These are phyloP conservation scores for Polyommatus iphigenia DNA, from an alignment of 2,888 invertebrate genomes.

Conservation along the genomic window DNA sequence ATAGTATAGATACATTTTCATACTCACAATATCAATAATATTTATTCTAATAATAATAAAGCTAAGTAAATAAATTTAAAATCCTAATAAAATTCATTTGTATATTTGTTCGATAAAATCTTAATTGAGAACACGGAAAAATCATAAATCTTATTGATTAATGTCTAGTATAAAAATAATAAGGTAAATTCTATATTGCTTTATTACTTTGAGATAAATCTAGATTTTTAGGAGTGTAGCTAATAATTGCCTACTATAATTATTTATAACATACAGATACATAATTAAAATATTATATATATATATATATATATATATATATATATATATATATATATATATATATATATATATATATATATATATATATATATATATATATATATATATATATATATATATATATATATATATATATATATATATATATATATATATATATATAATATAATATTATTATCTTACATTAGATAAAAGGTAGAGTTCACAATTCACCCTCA, in stretches of 20 bases:
- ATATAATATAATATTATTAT: not conserved
- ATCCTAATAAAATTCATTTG: not conserved
- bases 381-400: too few species aligned
- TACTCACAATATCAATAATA: too few species aligned
- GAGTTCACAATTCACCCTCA: not conserved
- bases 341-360: too few species aligned
- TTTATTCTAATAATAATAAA: not conserved
- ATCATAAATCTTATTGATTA: not conserved
- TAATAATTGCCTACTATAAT: too few species aligned
- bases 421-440: too few species aligned
- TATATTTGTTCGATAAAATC: constrained; percentile 1
- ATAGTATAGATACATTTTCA: too few species aligned
- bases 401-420: too few species aligned
- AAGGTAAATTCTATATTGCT: not conserved
- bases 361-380: too few species aligned
- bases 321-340: too few species aligned
- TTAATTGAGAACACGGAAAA: not conserved
- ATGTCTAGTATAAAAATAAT: not conserved
- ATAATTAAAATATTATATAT: too few species aligned
- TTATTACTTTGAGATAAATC: not conserved
- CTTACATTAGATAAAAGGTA: not conserved
- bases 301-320: too few species aligned
- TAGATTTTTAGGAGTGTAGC: not conserved
- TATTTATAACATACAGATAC: too few species aligned
- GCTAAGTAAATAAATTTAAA: not conserved